Evolutionary conservation across 2,113 vertebrate species (phyloP).

Genomic region (Tympanuchus pallidicinctus): DNA sequence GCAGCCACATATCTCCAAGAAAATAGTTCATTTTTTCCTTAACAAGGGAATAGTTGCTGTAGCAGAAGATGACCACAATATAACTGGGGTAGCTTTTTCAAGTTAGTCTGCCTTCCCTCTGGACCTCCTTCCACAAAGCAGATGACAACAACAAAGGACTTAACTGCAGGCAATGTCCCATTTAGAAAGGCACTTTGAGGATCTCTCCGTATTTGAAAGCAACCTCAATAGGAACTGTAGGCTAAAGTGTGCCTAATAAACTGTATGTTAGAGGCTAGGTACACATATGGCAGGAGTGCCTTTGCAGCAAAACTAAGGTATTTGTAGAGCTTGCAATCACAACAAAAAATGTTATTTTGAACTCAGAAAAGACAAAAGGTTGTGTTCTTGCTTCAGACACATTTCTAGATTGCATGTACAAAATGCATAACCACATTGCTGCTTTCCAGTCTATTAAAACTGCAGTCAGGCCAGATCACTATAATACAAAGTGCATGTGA

Average conservation of each 20-base stretch:
- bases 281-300: background rate
- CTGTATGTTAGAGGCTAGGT: background rate
- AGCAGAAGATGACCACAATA: constrained; percentile 47
- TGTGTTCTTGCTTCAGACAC: background rate
- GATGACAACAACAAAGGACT: constrained; percentile 36
- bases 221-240: constrained; percentile 47
- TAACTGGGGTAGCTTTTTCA: background rate
- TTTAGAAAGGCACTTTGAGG: constrained; percentile 11
- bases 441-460: background rate
- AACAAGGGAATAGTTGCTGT: constrained; percentile 57
- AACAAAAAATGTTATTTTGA: background rate
- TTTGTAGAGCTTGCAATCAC: background rate
- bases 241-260: background rate
- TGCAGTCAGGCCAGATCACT: background rate
- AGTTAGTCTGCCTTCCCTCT: constrained; percentile 21
- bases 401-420: background rate
- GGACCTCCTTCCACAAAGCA: constrained; percentile 23
- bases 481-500: background rate
- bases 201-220: constrained; percentile 45
- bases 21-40: constrained; percentile 29
- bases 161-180: constrained; percentile 27
- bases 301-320: background rate
- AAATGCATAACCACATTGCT: background rate
- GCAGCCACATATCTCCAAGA: constrained; percentile 32
- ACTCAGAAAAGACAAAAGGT: background rate